phyloP scores from a whole-genome alignment of 30 jellyfish, hydroid and myxozoan species.

The Catostylus mosaicus region DNA sequence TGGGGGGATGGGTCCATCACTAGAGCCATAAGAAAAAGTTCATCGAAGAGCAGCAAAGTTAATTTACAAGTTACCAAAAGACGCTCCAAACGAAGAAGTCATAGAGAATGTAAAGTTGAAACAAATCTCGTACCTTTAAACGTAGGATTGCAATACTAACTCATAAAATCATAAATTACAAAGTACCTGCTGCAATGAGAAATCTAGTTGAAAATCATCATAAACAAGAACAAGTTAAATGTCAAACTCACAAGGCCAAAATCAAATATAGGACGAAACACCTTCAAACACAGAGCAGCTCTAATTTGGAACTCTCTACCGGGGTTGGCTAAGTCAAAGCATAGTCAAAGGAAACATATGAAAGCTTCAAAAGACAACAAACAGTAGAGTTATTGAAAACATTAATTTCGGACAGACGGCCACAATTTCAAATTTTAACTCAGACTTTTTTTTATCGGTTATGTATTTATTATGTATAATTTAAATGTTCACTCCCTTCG shows the following conservation, averaged over 20 bases:
- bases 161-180: conserved; percentile 15
- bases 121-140: conserved; percentile 23
- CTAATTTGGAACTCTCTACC: not conserved
- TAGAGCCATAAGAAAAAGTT: conserved; percentile 27
- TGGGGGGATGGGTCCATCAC: conserved; percentile 27
- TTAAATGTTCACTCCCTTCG: no score
- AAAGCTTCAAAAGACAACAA: not conserved
- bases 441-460: no score
- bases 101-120: conserved; percentile 25
- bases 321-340: not conserved
- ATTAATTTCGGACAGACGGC: no score
- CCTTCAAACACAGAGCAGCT: conserved; percentile 4
- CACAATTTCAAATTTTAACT: no score
- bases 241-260: not conserved
- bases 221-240: not conserved
- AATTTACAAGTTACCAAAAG: conserved; percentile 23
- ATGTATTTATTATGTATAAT: no score
- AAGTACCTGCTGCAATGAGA: conserved; percentile 18
- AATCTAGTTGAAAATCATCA: not conserved
- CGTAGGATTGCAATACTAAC: conserved; percentile 37
- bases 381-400: no score
- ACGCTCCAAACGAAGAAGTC: not conserved
- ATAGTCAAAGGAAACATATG: no score
- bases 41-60: conserved; percentile 34
- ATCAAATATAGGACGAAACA: not conserved